Percentiles rank a stretch among this genome's conserved stretches.
These are phyloP conservation scores for Bombus balteatus DNA, from an alignment of 1,140 invertebrate genomes.

Conservation along the genomic window DNA sequence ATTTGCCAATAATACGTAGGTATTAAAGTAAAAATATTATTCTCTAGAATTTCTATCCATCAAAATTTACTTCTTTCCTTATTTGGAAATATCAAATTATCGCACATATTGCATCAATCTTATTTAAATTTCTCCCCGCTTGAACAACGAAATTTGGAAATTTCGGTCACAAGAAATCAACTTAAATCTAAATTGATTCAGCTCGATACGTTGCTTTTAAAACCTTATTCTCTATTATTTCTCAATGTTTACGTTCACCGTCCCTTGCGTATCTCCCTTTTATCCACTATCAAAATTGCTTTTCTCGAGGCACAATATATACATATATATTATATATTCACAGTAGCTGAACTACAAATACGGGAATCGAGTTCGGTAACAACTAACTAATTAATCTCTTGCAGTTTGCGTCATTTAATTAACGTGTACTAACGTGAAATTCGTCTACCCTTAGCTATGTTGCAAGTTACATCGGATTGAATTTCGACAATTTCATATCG, in stretches of 20 bases:
- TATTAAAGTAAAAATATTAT: too few species aligned
- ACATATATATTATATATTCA: background rate
- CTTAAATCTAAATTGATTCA: background rate
- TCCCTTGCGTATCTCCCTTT: background rate
- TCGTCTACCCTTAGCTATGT: constrained; percentile 4
- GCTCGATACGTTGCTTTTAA: background rate
- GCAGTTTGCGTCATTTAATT: constrained; percentile 38
- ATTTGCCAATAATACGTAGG: too few species aligned
- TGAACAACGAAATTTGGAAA: too few species aligned
- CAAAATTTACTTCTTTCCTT: too few species aligned
- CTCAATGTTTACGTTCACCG: background rate
- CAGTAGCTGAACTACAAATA: constrained; percentile 28
- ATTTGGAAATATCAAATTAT: too few species aligned
- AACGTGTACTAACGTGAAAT: constrained; percentile 28
- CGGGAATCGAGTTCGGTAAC: constrained; percentile 37
- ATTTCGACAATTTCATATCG: constrained; percentile 21
- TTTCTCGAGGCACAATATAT: background rate
- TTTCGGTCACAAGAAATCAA: background rate
- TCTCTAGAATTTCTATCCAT: too few species aligned
- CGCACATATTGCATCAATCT: too few species aligned
- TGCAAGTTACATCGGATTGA: constrained; percentile 21
- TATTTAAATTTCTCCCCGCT: too few species aligned
- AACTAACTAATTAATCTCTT: constrained; percentile 46
- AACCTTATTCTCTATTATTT: background rate
- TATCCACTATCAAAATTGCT: background rate